These are phyloP conservation scores for Phymatocera aterrima DNA, from an alignment of 2,888 invertebrate species.

Conservation along the genomic window DNA sequence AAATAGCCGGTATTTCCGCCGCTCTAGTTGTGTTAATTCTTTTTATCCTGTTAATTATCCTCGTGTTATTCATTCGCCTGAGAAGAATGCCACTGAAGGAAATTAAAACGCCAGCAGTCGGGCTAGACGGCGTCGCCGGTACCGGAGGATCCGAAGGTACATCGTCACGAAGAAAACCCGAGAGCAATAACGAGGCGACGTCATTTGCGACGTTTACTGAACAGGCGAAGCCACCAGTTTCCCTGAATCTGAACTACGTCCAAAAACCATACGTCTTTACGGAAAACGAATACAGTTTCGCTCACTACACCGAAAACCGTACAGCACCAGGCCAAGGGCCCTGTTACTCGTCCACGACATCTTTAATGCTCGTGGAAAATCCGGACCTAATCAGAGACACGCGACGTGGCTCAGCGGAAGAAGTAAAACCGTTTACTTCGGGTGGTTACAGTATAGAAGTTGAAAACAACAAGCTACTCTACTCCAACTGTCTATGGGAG, in stretches of 20 bases:
- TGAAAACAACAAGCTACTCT: conserved; percentile 75
- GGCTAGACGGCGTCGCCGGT: conserved; percentile 75
- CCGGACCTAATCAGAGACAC: conserved; percentile 92
- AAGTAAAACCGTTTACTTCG: conserved; percentile 65
- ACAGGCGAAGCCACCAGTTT: conserved; percentile 66
- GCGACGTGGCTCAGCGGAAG: conserved; percentile 68
- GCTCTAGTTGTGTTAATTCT: conserved; percentile 87
- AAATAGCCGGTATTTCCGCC: conserved; percentile 90
- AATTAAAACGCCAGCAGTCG: conserved; percentile 83
- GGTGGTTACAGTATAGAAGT: conserved; percentile 56
- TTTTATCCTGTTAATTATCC: conserved; percentile 83
- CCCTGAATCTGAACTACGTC: conserved; percentile 68
- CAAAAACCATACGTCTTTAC: conserved; percentile 69
- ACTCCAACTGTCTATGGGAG: conserved; percentile 89
- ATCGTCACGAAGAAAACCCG: conserved; percentile 48
- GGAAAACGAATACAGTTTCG: conserved; percentile 76
- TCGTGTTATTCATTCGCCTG: conserved; percentile 85
- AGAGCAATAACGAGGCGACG: conserved; percentile 55
- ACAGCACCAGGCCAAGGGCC: conserved; percentile 77
- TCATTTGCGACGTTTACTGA: conserved; percentile 59
- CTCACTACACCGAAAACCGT: conserved; percentile 67
- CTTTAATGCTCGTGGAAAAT: conserved; percentile 84
- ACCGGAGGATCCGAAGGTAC: conserved; percentile 65
- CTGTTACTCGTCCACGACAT: conserved; percentile 85
- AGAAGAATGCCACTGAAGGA: conserved; percentile 85